Percentiles rank a stretch among this genome's conserved stretches.
Evolutionary conservation across 2,113 vertebrate genomes (phyloP).

Genomic region (Elanoides forficatus): DNA sequence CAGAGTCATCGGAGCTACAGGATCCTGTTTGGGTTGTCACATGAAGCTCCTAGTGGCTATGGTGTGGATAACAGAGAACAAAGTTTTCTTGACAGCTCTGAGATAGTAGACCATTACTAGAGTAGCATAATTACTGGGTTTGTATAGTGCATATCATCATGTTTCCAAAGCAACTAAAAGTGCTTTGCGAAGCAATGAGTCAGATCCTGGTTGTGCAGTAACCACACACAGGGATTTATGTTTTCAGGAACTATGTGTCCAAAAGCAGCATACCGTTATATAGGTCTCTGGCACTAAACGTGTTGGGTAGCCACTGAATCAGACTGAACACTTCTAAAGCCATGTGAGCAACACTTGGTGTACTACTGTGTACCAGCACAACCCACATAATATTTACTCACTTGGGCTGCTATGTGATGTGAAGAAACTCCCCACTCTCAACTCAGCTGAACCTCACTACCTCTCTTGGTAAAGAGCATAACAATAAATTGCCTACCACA

Average conservation of each 20-base stretch:
- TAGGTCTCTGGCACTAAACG: neutral
- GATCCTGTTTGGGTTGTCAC: neutral
- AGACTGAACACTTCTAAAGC: neutral
- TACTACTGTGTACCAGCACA: slow-evolving; percentile 34
- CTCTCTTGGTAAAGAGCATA: neutral
- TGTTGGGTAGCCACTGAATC: neutral
- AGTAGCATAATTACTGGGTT: neutral
- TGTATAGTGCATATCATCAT: neutral
- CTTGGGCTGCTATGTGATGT: neutral
- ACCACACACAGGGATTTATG: slow-evolving; percentile 35
- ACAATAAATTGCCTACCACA: neutral
- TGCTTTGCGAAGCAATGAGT: slow-evolving; percentile 58
- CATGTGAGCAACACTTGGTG: neutral
- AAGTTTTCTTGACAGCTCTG: neutral
- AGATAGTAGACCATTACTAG: neutral
- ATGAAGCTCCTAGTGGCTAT: neutral
- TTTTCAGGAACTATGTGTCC: slow-evolving; percentile 34
- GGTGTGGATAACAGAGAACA: neutral
- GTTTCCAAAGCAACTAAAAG: slow-evolving; percentile 57
- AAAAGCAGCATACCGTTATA: slow-evolving; percentile 13
- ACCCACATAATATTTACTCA: neutral
- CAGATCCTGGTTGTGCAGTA: slow-evolving; percentile 45
- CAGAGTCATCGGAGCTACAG: neutral
- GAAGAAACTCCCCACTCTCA: neutral
- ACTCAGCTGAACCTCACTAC: neutral